Percentiles rank a stretch among this genome's conserved stretches.
Conservation (phyloP, 2,797 vertebrate species). For the Coracias cyanogaster region DNA sequence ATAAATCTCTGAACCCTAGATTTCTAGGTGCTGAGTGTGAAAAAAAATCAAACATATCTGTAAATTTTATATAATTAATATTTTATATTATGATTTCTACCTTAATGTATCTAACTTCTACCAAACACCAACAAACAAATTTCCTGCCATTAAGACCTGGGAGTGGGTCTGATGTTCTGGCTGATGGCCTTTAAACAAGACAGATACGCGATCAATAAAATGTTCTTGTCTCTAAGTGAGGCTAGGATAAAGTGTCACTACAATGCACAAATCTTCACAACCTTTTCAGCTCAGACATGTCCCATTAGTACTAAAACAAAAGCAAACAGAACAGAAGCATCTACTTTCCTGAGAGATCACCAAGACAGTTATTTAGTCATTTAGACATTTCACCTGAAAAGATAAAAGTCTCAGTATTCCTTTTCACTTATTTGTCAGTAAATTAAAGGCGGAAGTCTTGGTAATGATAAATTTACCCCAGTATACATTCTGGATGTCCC, state of each 20-base stretch:
- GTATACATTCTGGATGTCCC: neutral
- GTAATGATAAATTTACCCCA: neutral
- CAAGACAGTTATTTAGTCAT: neutral
- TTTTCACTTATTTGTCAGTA: neutral
- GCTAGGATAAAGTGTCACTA: neutral
- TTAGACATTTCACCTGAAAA: neutral
- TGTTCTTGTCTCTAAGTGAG: neutral
- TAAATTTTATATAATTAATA: neutral
- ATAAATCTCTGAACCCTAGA: neutral
- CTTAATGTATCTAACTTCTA: neutral
- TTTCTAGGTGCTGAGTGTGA: neutral
- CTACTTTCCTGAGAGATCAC: neutral
- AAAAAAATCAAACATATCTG: neutral
- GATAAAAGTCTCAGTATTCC: neutral
- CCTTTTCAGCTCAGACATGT: neutral
- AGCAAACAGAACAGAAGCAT: neutral
- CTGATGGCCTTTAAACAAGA: neutral
- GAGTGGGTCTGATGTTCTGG: neutral
- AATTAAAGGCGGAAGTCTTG: neutral
- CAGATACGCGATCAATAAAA: neutral
- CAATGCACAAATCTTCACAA: constrained; percentile 2
- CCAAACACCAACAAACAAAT: neutral
- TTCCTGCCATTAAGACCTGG: neutral
- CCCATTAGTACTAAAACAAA: neutral
- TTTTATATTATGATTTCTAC: neutral